Percentiles rank a stretch among this genome's conserved stretches.
These are phyloP conservation scores for Phortica magna DNA, from an alignment of 2,888 invertebrate genomes.

Conservation along the genomic window DNA sequence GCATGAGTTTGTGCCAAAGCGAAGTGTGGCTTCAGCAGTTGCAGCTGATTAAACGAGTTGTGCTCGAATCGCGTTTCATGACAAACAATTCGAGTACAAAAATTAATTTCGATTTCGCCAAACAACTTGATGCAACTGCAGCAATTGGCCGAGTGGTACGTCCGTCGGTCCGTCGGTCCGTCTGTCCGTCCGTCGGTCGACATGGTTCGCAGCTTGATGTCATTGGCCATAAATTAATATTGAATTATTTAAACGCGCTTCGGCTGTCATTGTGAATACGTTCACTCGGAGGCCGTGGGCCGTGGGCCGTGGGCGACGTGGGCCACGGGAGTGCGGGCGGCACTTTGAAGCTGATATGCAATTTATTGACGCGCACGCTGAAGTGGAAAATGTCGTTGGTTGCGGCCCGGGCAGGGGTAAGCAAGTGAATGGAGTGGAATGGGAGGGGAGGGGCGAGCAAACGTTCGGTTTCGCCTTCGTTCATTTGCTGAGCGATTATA, in stretches of 20 bases:
- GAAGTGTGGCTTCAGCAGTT: not conserved
- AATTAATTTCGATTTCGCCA: constrained; percentile 12
- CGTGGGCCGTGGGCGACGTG: not conserved
- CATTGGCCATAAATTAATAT: constrained; percentile 29
- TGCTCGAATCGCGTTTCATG: constrained; percentile 19
- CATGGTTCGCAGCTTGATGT: not conserved
- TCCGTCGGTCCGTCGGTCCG: not conserved
- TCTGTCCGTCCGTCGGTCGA: not conserved
- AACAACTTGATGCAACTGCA: no score
- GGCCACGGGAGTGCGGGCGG: not conserved
- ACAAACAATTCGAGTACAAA: not conserved
- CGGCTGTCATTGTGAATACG: constrained; percentile 20
- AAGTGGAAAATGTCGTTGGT: constrained; percentile 7
- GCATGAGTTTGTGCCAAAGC: constrained; percentile 17
- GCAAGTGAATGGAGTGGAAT: not conserved
- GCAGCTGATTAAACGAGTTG: constrained; percentile 15
- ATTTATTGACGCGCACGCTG: constrained; percentile 19
- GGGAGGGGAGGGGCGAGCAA: not conserved
- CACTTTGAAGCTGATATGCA: constrained; percentile 26
- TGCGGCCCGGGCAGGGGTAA: not conserved
- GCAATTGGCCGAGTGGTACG: not conserved
- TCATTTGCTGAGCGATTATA: constrained; percentile 34
- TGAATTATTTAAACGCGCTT: constrained; percentile 32
- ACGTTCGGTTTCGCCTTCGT: not conserved
- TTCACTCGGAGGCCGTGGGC: not conserved